Conservation (phyloP, 30 jellyfish, hydroid and myxozoan species). For the Aurelia aurita complex sp. Pacific region DNA sequence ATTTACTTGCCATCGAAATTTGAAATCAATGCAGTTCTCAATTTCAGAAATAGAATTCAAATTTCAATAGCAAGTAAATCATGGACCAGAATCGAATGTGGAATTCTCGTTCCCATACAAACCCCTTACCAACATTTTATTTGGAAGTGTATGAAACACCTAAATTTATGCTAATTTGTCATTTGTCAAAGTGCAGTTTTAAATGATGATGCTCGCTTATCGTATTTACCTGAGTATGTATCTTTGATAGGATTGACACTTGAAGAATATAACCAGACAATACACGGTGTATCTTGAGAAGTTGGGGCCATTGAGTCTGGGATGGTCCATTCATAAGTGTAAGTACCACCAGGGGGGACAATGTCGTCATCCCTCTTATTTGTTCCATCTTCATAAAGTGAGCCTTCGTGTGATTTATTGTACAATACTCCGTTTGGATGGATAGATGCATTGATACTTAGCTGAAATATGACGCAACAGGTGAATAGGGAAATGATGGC, state of each 20-base stretch:
- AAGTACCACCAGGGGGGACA: constrained; percentile 42
- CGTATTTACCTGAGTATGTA: constrained; percentile 55
- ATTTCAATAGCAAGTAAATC: too few species aligned
- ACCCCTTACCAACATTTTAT: background rate
- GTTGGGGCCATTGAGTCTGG: constrained; percentile 69
- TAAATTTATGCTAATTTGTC: too few species aligned
- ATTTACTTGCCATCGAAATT: too few species aligned
- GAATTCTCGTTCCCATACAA: too few species aligned
- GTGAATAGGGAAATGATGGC: too few species aligned
- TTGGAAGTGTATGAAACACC: background rate
- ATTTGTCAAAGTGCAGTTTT: background rate
- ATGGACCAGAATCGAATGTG: too few species aligned
- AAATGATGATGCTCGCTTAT: background rate
- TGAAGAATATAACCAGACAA: constrained; percentile 60
- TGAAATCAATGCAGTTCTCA: too few species aligned
- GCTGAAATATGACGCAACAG: background rate
- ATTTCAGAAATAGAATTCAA: background rate
- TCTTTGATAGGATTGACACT: constrained; percentile 50
- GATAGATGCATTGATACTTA: constrained; percentile 47
- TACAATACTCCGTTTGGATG: constrained; percentile 76
- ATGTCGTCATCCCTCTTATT: constrained; percentile 15
- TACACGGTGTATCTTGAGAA: constrained; percentile 57
- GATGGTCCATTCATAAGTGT: constrained; percentile 62
- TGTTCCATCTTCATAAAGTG: constrained; percentile 59
- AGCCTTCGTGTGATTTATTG: constrained; percentile 73